Base-by-base conservation (phyloP, 2,888 invertebrate species). In the Tolmerus cingulatus region DNA sequence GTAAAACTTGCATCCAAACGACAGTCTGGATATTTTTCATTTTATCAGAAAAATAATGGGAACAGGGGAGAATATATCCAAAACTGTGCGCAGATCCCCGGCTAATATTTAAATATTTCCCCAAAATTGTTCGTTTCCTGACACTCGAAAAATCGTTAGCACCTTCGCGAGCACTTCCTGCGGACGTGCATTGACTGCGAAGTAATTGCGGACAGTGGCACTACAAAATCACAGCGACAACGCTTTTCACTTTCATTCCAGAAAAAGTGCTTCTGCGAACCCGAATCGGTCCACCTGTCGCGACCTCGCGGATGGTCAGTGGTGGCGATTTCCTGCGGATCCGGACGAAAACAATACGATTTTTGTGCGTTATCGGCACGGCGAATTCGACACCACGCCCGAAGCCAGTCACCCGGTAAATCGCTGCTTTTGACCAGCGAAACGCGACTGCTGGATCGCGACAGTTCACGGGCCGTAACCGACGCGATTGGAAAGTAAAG, bases 401-500 rank as follows among this genome's bases (percentile, higher is more conserved):
- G 74, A 27, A 84, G 37, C 46, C 88, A 89, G 87, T 86, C 87
- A 89, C 51, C 87, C 88, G 87, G 86, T 87, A 87, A 88, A 88
- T 89, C 87, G 87, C 85, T 87, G 82, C 88, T 89, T 88, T 88
- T 87, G 87, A 89, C 87, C 87, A 89, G 79, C 88, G 43, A 87
- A 88, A 86, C 87, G 66, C 88, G 78, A 88, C 88, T 87, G 87
- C 37, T 66, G 66, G 84, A 74, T 84, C 86, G 40, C 88, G 51
- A 87, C 87, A 86, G 82, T 77, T 78, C 43, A 66, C 46, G 66
- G n/a, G 46, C 27, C 74, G 43, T 43, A 46, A 86, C 46, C 27
- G 34, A 46, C 23, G 76, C 87, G 89, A 90, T 89, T 90, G 89
- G 90, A 90, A 90, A 90, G 90, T 89, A 89, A 88, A 89, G 34